These are phyloP conservation scores for Lithobates sylvaticus DNA, from an alignment of 2,797 vertebrate species.

Conservation along the genomic window DNA sequence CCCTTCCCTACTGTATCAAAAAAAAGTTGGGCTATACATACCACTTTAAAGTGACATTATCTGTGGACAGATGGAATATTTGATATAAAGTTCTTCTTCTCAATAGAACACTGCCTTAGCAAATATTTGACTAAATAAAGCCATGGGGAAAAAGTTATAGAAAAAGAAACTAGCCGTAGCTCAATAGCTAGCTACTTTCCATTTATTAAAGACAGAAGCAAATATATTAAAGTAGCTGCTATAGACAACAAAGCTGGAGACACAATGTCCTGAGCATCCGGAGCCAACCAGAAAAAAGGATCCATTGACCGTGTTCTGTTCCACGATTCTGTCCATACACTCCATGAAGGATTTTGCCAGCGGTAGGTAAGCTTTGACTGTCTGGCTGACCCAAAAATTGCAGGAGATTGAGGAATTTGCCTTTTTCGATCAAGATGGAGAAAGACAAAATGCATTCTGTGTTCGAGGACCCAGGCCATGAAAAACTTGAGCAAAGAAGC, in stretches of 20 bases:
- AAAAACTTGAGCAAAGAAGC: neutral
- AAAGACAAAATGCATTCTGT: neutral
- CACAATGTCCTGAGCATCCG: slow-evolving; percentile 16
- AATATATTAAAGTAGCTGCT: neutral
- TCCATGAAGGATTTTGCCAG: neutral
- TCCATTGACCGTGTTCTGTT: neutral
- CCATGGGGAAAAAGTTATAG: neutral
- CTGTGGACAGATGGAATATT: neutral
- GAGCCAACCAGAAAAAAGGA: neutral
- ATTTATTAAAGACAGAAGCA: slow-evolving; percentile 4
- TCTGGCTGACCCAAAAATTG: neutral
- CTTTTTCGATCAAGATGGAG: neutral
- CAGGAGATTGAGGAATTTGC: neutral
- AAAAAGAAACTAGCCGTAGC: neutral
- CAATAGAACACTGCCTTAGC: neutral
- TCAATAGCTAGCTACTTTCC: neutral
- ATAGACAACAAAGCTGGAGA: slow-evolving; percentile 17
- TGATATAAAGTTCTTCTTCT: too few species aligned
- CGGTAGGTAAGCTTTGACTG: neutral
- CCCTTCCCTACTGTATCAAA: too few species aligned
- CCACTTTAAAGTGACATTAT: neutral
- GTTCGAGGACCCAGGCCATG: neutral
- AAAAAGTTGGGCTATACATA: neutral
- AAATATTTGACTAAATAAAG: neutral
- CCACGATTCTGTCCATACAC: neutral